Evolutionary conservation across 1,140 invertebrate species (phyloP), one percentile per base, ranked within the genome.

Genomic region (Tribolium madens): DNA sequence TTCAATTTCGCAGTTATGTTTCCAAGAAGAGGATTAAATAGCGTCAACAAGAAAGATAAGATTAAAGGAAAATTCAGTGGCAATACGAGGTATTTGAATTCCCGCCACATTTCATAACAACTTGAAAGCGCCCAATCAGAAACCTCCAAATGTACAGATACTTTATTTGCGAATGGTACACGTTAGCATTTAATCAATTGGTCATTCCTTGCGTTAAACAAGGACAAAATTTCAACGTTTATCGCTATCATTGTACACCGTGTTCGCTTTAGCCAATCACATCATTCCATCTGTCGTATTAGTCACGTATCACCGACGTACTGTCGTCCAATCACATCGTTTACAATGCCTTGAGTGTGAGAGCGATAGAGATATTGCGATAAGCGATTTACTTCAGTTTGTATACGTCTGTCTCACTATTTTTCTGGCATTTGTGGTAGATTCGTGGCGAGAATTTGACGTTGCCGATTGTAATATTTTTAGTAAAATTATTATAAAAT

Each of bases 211-310:
- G 7, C 26, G 15, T 57, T 7, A 50, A 33, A 77, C 12, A 47
- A 64, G 75, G 48, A 81, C 21, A 72, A 76, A 47, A 14, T 14
- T 47, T 72, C 53, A 33, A 81, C 79, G 80, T 79, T 70, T 76
- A 57, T 53, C 64, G 76, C 33, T 36, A 14, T 2, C 18, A 18
- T 12, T 64, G 21, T 64, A 10, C 57, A 64, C 50, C 42, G n/a
- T 36, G 47, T 50, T 31, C 71, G 15, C n/a, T 12, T 53, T 15
- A 60, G 79, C 84, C 84, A 85, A 86, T 85, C 48, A 77, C 14
- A 84, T 74, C 52, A 42, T 83, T 86, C 85, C 85, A 86, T 85
- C 85, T 86, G 85, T 86, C 85, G 81, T 33, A 50, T 77, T 60
- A 17, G 53, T 33, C 13, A 13, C 17, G 21, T 71, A 76, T 47